Evolutionary conservation across 2,113 vertebrate species (phyloP).

Genomic region (Verasper variegatus): DNA sequence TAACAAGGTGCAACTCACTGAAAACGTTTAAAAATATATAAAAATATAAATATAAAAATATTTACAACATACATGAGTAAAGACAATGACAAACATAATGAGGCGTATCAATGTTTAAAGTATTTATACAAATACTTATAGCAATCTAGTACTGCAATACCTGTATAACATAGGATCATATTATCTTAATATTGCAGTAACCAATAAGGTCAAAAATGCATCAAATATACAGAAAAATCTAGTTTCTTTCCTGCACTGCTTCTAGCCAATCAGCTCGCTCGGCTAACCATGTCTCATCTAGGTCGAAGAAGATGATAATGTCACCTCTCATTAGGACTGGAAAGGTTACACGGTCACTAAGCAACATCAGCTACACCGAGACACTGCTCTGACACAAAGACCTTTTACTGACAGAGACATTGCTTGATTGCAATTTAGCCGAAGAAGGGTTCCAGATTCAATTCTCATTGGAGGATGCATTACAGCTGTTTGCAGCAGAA

Average conservation of each 20-base stretch:
- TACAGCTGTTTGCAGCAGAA: neutral
- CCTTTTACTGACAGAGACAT: conserved; percentile 4
- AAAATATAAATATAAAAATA: too few relatives aligned
- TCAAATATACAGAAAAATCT: neutral
- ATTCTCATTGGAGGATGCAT: conserved; percentile 15
- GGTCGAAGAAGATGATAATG: conserved; percentile 28
- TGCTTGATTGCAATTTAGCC: conserved; percentile 38
- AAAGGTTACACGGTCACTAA: conserved; percentile 30
- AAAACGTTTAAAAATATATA: too few relatives aligned
- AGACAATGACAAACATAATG: too few relatives aligned
- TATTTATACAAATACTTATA: too few relatives aligned
- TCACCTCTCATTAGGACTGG: conserved; percentile 34
- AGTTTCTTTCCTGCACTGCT: neutral
- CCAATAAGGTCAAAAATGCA: neutral
- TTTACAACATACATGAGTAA: too few relatives aligned
- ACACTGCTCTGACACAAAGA: conserved; percentile 29
- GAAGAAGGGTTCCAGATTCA: conserved; percentile 17
- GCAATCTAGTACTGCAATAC: too few relatives aligned
- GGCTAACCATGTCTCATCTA: neutral
- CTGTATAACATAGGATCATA: neutral
- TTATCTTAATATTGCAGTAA: neutral
- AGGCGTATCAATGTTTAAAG: too few relatives aligned
- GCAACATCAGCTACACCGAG: neutral
- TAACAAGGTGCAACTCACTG: too few relatives aligned
- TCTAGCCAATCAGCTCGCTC: conserved; percentile 19